Evolutionary conservation across 2,797 vertebrate genomes (phyloP).

Genomic region (Syngnathus rostellatus): DNA sequence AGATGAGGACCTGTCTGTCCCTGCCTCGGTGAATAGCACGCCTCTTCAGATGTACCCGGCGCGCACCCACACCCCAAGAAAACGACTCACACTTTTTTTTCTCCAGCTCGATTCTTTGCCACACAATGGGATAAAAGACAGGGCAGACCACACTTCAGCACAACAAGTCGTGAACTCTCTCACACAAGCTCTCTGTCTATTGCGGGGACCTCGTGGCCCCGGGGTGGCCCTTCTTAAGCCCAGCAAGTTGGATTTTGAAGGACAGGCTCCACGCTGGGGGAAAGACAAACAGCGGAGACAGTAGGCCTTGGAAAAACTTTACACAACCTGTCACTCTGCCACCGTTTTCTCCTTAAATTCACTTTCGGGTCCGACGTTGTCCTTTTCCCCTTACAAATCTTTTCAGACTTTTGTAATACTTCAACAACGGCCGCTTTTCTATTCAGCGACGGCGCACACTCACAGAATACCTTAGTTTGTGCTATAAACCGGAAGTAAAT

Average conservation of each 20-base stretch:
- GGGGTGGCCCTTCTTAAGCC: slow-evolving; percentile 43
- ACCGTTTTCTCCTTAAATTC: slow-evolving; percentile 31
- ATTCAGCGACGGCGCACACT: background rate
- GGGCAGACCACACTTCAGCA: slow-evolving; percentile 29
- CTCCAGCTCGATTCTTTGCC: slow-evolving; percentile 27
- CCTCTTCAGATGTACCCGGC: slow-evolving; percentile 43
- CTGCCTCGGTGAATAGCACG: slow-evolving; percentile 42
- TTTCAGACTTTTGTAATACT: slow-evolving; percentile 15
- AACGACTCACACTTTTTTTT: slow-evolving; percentile 5
- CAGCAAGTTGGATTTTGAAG: slow-evolving; percentile 49
- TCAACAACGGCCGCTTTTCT: slow-evolving; percentile 1
- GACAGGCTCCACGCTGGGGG: slow-evolving; percentile 58
- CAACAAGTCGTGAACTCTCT: slow-evolving; percentile 24
- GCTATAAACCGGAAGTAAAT: background rate
- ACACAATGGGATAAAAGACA: slow-evolving; percentile 21
- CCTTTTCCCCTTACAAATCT: slow-evolving; percentile 4
- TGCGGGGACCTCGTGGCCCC: slow-evolving; percentile 45
- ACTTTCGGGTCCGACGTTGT: slow-evolving; percentile 18
- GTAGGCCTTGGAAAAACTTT: slow-evolving; percentile 40
- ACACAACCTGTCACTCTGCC: slow-evolving; percentile 45
- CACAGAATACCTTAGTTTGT: background rate
- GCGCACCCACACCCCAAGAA: slow-evolving; percentile 6
- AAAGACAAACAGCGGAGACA: slow-evolving; percentile 57
- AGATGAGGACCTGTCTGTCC: slow-evolving; percentile 56
- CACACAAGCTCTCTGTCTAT: slow-evolving; percentile 30